A percentile compares a stretch with the other conserved stretches of the same genome.
Conservation (phyloP, 2,113 vertebrate species). For the Chiloscyllium plagiosum region DNA sequence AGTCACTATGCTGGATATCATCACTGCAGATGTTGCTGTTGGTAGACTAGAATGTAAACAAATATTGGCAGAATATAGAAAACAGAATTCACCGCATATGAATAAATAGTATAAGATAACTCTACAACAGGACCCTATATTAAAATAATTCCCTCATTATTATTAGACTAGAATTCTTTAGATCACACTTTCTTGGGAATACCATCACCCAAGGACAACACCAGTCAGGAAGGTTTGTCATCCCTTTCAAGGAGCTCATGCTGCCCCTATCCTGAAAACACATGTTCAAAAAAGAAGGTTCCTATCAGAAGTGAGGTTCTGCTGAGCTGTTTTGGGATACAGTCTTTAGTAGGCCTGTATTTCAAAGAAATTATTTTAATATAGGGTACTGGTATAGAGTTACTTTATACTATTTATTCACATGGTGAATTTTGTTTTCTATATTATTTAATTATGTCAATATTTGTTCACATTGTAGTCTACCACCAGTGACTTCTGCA, state of each 20-base stretch:
- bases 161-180: neutral
- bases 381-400: neutral
- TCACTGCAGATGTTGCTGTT: too few relatives aligned
- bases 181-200: neutral
- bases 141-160: neutral
- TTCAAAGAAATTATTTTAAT: neutral
- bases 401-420: neutral
- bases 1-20: too few relatives aligned
- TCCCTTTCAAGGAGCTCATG: neutral
- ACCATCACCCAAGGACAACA: neutral
- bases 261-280: neutral
- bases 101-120: neutral
- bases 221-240: neutral
- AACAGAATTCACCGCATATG: neutral
- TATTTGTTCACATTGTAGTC: too few relatives aligned
- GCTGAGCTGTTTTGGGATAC: neutral
- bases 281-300: neutral
- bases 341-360: neutral
- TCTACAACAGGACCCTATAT: neutral
- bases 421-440: neutral
- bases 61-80: neutral
- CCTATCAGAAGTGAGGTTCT: neutral
- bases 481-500: too few relatives aligned
- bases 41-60: too few relatives aligned
- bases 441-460: neutral